Conservation (phyloP, 2,888 invertebrate species). For the Melieria picta region DNA sequence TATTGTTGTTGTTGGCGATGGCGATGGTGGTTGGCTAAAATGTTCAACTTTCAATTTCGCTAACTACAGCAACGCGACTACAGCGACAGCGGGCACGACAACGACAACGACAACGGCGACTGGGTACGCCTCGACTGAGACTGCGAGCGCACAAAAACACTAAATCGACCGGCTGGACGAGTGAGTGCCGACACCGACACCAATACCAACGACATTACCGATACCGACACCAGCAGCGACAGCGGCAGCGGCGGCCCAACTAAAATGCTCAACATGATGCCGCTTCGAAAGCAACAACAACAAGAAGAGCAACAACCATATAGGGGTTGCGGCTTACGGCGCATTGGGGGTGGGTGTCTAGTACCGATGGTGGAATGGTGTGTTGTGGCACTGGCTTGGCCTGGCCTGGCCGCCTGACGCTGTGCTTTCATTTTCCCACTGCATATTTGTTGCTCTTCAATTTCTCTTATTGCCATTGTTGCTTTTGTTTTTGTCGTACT, state of each 20-base stretch:
- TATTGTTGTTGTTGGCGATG: too few relatives aligned
- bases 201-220: neutral
- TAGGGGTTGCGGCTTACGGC: slow-evolving; percentile 10
- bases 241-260: too few relatives aligned
- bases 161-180: neutral
- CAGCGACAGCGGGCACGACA: too few relatives aligned
- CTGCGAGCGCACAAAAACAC: neutral
- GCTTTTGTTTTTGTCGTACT: slow-evolving; percentile 24
- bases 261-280: too few relatives aligned
- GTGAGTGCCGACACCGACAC: slow-evolving; percentile 17
- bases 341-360: neutral
- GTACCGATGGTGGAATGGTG: neutral
- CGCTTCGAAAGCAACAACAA: neutral
- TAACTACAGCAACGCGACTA: too few relatives aligned
- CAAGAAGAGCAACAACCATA: neutral
- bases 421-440: slow-evolving; percentile 7
- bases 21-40: neutral
- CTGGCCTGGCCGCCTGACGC: slow-evolving; percentile 15
- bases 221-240: neutral
- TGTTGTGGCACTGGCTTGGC: slow-evolving; percentile 12
- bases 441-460: slow-evolving; percentile 1
- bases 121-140: neutral
- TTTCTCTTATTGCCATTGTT: slow-evolving; percentile 9
- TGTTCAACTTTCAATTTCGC: slow-evolving; percentile 1
- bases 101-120: too few relatives aligned